A percentile compares a stretch with the other conserved stretches of the same genome.
Evolutionary conservation across 2,888 invertebrate genomes (phyloP).

Genomic region (Eristalis pertinax): DNA sequence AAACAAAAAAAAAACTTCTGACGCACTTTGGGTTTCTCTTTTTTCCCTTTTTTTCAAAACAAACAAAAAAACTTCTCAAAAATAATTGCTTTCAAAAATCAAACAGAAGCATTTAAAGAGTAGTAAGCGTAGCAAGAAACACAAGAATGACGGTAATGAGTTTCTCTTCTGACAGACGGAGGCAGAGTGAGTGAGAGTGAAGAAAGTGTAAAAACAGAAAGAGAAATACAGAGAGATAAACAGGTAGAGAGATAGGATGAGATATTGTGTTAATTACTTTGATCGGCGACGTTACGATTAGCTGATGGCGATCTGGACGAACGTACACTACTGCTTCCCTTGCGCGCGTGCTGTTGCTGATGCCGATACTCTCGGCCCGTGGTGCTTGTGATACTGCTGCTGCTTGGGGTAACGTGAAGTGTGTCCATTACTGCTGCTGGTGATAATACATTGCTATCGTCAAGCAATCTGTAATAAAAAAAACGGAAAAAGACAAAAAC

Average conservation of each 20-base stretch:
- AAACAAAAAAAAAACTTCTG: neutral
- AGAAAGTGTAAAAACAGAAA: conserved; percentile 17
- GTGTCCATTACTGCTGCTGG: conserved; percentile 74
- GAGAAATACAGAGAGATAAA: conserved; percentile 37
- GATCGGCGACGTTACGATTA: conserved; percentile 77
- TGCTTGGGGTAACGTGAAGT: conserved; percentile 74
- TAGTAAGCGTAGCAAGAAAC: conserved; percentile 20
- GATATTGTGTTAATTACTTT: conserved; percentile 76
- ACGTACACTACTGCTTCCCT: conserved; percentile 74
- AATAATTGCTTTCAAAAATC: neutral
- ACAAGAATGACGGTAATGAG: conserved; percentile 44
- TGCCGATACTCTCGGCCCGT: conserved; percentile 54
- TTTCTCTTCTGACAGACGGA: conserved; percentile 31
- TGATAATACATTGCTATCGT: conserved; percentile 50
- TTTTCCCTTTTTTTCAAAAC: neutral
- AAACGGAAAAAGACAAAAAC: conserved; percentile 5
- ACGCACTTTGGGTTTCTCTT: neutral
- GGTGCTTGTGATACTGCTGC: conserved; percentile 73
- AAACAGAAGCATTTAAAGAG: conserved; percentile 28
- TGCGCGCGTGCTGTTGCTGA: conserved; percentile 72
- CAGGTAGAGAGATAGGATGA: conserved; percentile 36
- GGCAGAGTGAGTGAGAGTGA: conserved; percentile 5
- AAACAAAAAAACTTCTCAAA: conserved; percentile 6
- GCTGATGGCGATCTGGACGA: conserved; percentile 80
- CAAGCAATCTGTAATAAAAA: conserved; percentile 57